Evolutionary conservation across 2,113 vertebrate genomes (phyloP), one percentile per base, ranked within the genome.

Genomic region (Cryptoleucopteryx plumbea): DNA sequence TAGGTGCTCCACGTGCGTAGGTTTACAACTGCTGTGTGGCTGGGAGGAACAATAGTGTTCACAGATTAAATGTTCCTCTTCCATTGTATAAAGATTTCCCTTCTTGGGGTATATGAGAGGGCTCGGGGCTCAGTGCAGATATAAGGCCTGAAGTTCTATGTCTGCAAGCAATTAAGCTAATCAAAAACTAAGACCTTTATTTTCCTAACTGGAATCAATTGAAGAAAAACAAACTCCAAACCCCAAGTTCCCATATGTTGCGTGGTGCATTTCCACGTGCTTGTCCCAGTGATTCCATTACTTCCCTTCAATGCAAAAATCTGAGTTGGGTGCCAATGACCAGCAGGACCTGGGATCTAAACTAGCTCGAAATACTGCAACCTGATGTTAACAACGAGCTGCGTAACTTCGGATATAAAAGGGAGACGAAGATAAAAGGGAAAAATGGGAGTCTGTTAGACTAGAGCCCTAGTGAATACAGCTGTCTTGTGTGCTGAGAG

Each of bases 121-220:
- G 66, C 22, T 81, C 0, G 18, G 50, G 40, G 55, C n/a, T 52
- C 22, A 16, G 19, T 71, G 56, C 55, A 40, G 68, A 53, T 79
- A 32, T 1, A 40, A 34, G 52, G 52, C 63, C 56, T 70, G 67
- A 68, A 82, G 62, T 82, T 70, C 36, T 43, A 36, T 66, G 77
- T 55, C 79, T 68, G 65, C 81, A 88, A 89, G 91, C 88, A 95
- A 58, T 95, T 82, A 52, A 47, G 50, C 58, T 92, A 91, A 96
- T 97, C 85, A 95, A 91, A 97, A 73, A 88, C 61, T 90, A 83
- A 84, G 45, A 53, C 75, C 93, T 97, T 96, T 84, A 65, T 81
- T 86, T 72, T 47, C 67, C 29, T 97, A 97, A 93, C 42, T 20
- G 90, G 88, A 96, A 92, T 93, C 77, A 92, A 73, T 95, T 97